A percentile compares a stretch with the other conserved stretches of the same genome.
Conservation (phyloP, 2,797 vertebrate genomes). For the Myoxocephalus aenaeus region DNA sequence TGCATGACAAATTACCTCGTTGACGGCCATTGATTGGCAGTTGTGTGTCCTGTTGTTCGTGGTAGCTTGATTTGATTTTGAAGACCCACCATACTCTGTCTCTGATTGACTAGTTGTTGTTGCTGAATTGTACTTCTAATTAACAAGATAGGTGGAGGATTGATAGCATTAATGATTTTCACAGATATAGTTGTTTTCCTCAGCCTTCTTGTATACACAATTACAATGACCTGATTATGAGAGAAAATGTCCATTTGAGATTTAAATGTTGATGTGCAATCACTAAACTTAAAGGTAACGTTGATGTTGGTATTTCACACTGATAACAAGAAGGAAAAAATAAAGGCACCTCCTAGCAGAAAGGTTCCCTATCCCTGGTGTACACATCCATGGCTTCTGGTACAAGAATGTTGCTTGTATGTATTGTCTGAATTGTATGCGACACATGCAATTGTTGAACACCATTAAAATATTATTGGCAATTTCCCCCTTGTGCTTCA, state of each 20-base stretch:
- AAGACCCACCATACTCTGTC: no score
- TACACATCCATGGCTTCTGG: conserved; percentile 61
- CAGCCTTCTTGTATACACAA: neutral
- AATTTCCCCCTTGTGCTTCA: neutral
- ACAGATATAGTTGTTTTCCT: neutral
- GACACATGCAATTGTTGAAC: conserved; percentile 35
- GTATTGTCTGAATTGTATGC: conserved; percentile 25
- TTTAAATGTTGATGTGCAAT: neutral
- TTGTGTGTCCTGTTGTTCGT: no score
- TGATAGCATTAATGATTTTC: neutral
- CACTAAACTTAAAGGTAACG: neutral
- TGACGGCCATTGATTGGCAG: no score
- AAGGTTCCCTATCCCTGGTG: conserved; percentile 7
- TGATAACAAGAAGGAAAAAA: neutral
- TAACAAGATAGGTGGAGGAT: neutral
- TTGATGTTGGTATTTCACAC: neutral
- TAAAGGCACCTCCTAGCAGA: neutral
- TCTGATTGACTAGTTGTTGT: no score
- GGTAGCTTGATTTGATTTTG: no score
- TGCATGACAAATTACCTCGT: no score
- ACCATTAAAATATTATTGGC: conserved; percentile 59
- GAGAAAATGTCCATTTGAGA: no score
- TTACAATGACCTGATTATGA: neutral
- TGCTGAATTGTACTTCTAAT: neutral
- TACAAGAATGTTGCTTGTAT: conserved; percentile 29